Percentiles rank a stretch among this genome's conserved stretches.
These are phyloP conservation scores for Prinia subflava DNA, from an alignment of 2,113 vertebrate genomes.

Conservation along the genomic window DNA sequence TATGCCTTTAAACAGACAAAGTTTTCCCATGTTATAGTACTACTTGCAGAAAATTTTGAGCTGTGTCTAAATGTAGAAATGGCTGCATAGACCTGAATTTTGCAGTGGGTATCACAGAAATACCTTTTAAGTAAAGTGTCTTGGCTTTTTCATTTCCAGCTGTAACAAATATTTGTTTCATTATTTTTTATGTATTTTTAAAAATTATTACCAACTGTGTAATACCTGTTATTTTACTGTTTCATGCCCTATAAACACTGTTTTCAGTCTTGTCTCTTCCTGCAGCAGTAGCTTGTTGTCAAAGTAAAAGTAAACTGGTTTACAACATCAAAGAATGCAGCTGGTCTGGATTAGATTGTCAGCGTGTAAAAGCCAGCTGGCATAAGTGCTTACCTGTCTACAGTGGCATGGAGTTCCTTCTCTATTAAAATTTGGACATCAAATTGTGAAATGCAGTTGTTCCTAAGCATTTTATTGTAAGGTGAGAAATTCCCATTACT, in stretches of 20 bases:
- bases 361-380: not conserved
- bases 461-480: not conserved
- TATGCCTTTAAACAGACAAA: not conserved
- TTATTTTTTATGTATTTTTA: not conserved
- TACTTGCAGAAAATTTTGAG: conserved; percentile 6
- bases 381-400: not conserved
- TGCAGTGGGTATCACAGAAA: conserved; percentile 37
- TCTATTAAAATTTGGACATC: not conserved
- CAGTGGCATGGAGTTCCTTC: not conserved
- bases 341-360: not conserved
- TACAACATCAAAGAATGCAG: conserved; percentile 39
- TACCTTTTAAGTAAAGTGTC: conserved; percentile 11
- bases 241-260: conserved; percentile 44
- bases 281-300: not conserved
- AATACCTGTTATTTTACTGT: conserved; percentile 50
- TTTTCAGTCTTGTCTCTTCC: conserved; percentile 42
- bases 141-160: conserved; percentile 51
- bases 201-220: conserved; percentile 1
- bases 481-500: not conserved
- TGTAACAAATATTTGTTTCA: conserved; percentile 32
- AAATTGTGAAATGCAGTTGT: not conserved
- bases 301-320: conserved; percentile 28
- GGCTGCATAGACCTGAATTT: conserved; percentile 18
- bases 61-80: not conserved
- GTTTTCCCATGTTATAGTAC: not conserved